phyloP scores from a whole-genome alignment of 92 coral and sea anemone species.

The Zoanthus solanderi region DNA sequence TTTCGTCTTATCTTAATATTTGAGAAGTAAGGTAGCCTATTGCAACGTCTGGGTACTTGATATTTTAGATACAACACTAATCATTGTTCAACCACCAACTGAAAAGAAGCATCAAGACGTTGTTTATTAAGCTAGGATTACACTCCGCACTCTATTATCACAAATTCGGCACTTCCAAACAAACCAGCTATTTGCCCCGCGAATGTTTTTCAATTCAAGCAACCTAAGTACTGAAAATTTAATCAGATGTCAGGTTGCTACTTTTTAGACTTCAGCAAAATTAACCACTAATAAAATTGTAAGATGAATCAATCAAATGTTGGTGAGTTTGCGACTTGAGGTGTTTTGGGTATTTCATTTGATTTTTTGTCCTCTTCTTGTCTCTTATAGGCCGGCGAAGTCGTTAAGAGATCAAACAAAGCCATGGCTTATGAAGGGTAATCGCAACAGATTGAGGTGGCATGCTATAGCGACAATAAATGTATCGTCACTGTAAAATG shows the following conservation, averaged over 20 bases:
- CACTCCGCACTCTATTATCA: neutral
- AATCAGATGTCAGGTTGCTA: neutral
- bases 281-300: slow-evolving; percentile 13
- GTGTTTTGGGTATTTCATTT: slow-evolving; percentile 23
- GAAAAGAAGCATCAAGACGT: neutral
- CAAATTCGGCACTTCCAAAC: neutral
- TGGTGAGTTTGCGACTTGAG: slow-evolving; percentile 19
- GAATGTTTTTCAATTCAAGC: neutral
- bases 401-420: slow-evolving; percentile 42
- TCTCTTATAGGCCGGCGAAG: slow-evolving; percentile 31
- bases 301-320: neutral
- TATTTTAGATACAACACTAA: neutral
- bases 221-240: neutral
- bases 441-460: slow-evolving; percentile 12
- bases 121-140: neutral
- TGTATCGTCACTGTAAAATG: slow-evolving; percentile 26
- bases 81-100: slow-evolving; percentile 2
- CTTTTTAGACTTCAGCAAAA: neutral
- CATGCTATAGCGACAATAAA: slow-evolving; percentile 23
- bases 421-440: neutral
- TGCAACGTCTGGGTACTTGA: neutral
- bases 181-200: neutral
- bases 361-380: slow-evolving; percentile 12
- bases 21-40: neutral
- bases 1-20: neutral